Conservation (phyloP, 2,888 invertebrate species). For the Aspidapion aeneum region DNA sequence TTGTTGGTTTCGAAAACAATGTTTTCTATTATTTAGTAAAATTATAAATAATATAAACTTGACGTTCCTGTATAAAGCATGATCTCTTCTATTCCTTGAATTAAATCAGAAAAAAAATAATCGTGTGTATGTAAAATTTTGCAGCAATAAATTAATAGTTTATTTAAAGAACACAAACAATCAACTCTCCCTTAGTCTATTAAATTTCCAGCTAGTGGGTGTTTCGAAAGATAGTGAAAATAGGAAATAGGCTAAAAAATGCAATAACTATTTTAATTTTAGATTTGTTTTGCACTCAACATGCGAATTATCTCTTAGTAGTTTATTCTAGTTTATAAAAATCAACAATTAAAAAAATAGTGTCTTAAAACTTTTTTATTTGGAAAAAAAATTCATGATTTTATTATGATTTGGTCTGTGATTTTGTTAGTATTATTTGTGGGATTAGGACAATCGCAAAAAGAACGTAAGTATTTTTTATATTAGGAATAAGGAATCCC, state of each 20-base stretch:
- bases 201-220: background rate
- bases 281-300: too few relatives aligned
- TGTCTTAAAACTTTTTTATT: too few relatives aligned
- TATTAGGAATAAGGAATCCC: background rate
- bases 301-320: too few relatives aligned
- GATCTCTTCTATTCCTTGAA: background rate
- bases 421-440: constrained; percentile 4
- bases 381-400: background rate
- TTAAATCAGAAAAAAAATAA: background rate
- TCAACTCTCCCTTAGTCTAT: background rate
- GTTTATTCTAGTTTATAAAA: too few relatives aligned
- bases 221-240: background rate
- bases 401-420: constrained; percentile 5
- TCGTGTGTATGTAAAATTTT: background rate
- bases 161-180: background rate
- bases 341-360: too few relatives aligned
- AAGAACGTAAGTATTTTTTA: constrained; percentile 15
- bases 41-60: too few relatives aligned
- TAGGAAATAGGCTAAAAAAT: background rate
- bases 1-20: too few relatives aligned
- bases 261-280: too few relatives aligned
- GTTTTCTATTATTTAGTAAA: too few relatives aligned
- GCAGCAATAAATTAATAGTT: background rate
- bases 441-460: constrained; percentile 7
- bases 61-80: background rate